These are phyloP conservation scores for Megaceryle torquata DNA, from an alignment of 2,113 vertebrate species.

Conservation along the genomic window DNA sequence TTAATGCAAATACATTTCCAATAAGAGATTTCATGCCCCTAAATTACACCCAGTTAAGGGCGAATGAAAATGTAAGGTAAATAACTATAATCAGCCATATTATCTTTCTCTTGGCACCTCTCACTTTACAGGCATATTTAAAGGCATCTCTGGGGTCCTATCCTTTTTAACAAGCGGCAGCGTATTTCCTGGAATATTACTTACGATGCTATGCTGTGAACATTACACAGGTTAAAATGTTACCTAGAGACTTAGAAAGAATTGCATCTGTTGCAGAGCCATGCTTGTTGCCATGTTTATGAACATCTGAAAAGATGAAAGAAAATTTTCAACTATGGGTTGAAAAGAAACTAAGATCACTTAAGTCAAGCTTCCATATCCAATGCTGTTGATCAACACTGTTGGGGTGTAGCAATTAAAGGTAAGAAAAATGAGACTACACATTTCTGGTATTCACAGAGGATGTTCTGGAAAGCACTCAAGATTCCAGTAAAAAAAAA, in stretches of 20 bases:
- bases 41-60: constrained; percentile 87
- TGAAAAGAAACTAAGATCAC: constrained; percentile 48
- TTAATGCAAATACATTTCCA: constrained; percentile 86
- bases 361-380: constrained; percentile 50
- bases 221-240: constrained; percentile 82
- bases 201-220: constrained; percentile 74
- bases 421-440: neutral
- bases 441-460: neutral
- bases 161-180: constrained; percentile 81
- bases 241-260: constrained; percentile 77
- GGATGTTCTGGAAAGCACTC: neutral
- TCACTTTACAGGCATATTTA: constrained; percentile 85
- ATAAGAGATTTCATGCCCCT: constrained; percentile 86
- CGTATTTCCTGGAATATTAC: constrained; percentile 81
- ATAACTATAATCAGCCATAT: constrained; percentile 87
- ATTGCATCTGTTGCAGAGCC: constrained; percentile 70
- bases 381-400: neutral
- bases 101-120: constrained; percentile 84
- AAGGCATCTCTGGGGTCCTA: constrained; percentile 83
- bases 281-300: constrained; percentile 62
- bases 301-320: constrained; percentile 65
- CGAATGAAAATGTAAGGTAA: constrained; percentile 87
- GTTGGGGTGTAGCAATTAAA: neutral
- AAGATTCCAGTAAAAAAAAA: neutral
- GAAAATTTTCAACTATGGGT: constrained; percentile 24